These are phyloP conservation scores for Thermophis baileyi DNA, from an alignment of 2,113 vertebrate species.

Conservation along the genomic window DNA sequence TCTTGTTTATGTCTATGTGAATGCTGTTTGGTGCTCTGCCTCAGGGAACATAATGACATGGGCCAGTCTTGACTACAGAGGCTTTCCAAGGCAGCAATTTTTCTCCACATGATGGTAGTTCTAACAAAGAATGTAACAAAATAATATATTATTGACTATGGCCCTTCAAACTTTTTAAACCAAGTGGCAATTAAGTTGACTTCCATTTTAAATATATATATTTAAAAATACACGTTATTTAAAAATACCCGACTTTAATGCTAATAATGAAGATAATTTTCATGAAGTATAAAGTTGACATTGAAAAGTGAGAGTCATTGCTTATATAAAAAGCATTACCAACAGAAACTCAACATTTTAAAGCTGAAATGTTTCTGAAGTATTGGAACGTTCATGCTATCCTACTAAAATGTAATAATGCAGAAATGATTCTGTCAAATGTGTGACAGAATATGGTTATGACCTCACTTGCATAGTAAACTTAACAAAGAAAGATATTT, in stretches of 20 bases:
- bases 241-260: neutral
- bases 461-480: neutral
- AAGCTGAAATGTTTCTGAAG: neutral
- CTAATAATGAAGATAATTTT: neutral
- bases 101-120: slow-evolving; percentile 2
- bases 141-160: slow-evolving; percentile 5
- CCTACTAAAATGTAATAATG: neutral
- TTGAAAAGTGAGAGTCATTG: neutral
- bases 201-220: neutral
- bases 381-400: neutral
- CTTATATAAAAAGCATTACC: neutral
- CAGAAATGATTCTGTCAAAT: slow-evolving; percentile 17
- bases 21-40: neutral
- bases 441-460: neutral
- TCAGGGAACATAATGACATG: neutral
- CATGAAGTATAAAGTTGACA: neutral
- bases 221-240: neutral
- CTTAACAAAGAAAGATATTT: neutral
- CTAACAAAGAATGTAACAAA: accelerated
- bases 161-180: neutral
- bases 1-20: neutral
- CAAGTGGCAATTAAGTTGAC: neutral
- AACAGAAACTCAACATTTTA: neutral
- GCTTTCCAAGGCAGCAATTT: neutral
- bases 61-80: neutral